These are phyloP conservation scores for Morpho achilles DNA, from an alignment of 2,888 invertebrate species.

Conservation along the genomic window DNA sequence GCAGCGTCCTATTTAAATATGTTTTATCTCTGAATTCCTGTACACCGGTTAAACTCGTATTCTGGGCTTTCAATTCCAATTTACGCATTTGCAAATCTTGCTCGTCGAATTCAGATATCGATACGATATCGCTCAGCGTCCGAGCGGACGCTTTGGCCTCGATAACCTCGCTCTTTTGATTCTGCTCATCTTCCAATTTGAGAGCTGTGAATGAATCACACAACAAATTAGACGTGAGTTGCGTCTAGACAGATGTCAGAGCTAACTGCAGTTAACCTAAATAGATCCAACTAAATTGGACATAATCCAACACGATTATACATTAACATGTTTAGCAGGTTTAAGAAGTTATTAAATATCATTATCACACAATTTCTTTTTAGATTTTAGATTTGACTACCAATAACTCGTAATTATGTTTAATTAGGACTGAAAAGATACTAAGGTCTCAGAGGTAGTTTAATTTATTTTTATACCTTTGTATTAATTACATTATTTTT, in stretches of 20 bases:
- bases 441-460: no score
- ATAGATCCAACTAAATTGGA: conserved; percentile 27
- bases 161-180: conserved; percentile 61
- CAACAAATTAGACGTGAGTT: conserved; percentile 23
- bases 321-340: no score
- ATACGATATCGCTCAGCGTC: conserved; percentile 85
- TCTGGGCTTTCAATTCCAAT: conserved; percentile 61
- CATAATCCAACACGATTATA: conserved; percentile 17
- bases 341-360: no score
- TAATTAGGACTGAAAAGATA: no score
- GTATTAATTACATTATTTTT: no score
- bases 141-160: conserved; percentile 82
- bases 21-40: conserved; percentile 41
- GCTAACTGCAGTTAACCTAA: conserved; percentile 23
- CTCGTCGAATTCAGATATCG: conserved; percentile 86
- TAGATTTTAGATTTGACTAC: no score
- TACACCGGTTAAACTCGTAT: conserved; percentile 46
- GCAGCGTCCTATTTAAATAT: conserved; percentile 51
- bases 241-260: conserved; percentile 29
- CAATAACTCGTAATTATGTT: no score
- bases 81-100: conserved; percentile 78
- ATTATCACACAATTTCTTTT: no score
- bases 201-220: conserved; percentile 63
- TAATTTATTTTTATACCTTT: no score
- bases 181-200: conserved; percentile 78